Evolutionary conservation across 2,113 vertebrate genomes (phyloP), one percentile per base, ranked within the genome.

Genomic region (Mirounga angustirostris): DNA sequence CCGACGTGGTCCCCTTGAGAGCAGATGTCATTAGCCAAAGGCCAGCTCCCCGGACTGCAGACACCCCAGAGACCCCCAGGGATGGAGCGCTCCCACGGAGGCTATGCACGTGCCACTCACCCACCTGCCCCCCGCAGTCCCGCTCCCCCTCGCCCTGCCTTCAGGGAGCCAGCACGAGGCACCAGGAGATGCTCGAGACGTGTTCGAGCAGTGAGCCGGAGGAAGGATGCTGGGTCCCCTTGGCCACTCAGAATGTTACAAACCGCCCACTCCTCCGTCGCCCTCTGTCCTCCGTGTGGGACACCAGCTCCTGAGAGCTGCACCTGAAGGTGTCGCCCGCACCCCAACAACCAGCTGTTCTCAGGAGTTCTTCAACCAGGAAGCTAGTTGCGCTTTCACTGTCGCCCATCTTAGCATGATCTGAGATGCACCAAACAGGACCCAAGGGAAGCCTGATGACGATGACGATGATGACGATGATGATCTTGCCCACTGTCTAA

Each of bases 21-120:
- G 15, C 82, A 54, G 85, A 52, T 16, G 4, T 6, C 36, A 73
- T 36, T 4, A 2, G 79, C 95, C 58, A 43, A 78, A 56, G 86
- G 74, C 93, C 63, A 95, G 96, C 89, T 14, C 43, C 95, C 78
- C 94, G 8, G 83, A 28, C 88, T 28, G 3, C 16, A 95, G 96
- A 98, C 95, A 91, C 96, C 95, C 74, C 7, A 40, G 54, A 93
- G 95, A 96, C 88, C 95, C 87, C 92, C 71, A 5, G 54, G 22
- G 65, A 84, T 0, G 10, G 10, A 65, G 81, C 76, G 24, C 28
- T 18, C 0, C n/a, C 78, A 78, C 52, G 0, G 54, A 43, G 40
- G 30, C 58, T 16, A 4, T 7, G 15, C 3, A 2, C 84, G 59
- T 16, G 50, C 67, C 3, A 0, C n/a, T 74, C 18, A 2, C 67